Evolutionary conservation across 1,140 invertebrate species (phyloP).

Genomic region (Drosophila ohnishii): DNA sequence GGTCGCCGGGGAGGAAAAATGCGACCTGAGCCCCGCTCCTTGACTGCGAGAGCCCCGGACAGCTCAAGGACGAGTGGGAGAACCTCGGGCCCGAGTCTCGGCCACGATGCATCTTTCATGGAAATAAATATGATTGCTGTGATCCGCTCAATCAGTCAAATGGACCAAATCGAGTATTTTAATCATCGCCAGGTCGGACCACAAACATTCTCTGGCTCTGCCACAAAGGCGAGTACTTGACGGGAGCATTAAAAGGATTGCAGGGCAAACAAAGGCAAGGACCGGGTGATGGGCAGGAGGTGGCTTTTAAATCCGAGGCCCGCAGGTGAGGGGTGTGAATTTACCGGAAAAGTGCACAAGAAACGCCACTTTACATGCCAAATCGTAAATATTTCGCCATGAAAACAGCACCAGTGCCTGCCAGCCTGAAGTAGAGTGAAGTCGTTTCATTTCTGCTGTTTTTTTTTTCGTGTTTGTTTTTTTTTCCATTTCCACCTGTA

Average conservation of each 20-base stretch:
- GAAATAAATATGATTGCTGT: slow-evolving; percentile 63
- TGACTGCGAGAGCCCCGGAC: slow-evolving; percentile 8
- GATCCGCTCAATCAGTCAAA: slow-evolving; percentile 62
- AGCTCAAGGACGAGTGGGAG: slow-evolving; percentile 21
- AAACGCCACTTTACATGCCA: slow-evolving; percentile 78
- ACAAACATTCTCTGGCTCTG: slow-evolving; percentile 9
- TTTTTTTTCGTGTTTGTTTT: slow-evolving; percentile 18
- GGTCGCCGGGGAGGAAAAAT: slow-evolving; percentile 22
- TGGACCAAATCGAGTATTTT: slow-evolving; percentile 46
- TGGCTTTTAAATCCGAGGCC: slow-evolving; percentile 62
- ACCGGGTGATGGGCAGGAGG: slow-evolving; percentile 8
- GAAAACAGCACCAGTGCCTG: slow-evolving; percentile 57
- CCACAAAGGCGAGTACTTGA: slow-evolving; percentile 56
- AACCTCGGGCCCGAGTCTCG: background rate
- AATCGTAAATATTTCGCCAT: slow-evolving; percentile 81
- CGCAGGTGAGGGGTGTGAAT: slow-evolving; percentile 40
- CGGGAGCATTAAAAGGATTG: slow-evolving; percentile 71
- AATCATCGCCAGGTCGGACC: slow-evolving; percentile 31
- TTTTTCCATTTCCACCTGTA: slow-evolving; percentile 23
- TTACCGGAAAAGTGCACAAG: slow-evolving; percentile 74
- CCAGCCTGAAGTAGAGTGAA: slow-evolving; percentile 31
- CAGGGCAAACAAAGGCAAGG: slow-evolving; percentile 56
- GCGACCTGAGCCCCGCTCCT: slow-evolving; percentile 7
- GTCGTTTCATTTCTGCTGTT: slow-evolving; percentile 33
- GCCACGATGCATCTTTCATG: slow-evolving; percentile 37